Conservation (phyloP, 2,888 invertebrate species). For the Falcaria lacertinaria region DNA sequence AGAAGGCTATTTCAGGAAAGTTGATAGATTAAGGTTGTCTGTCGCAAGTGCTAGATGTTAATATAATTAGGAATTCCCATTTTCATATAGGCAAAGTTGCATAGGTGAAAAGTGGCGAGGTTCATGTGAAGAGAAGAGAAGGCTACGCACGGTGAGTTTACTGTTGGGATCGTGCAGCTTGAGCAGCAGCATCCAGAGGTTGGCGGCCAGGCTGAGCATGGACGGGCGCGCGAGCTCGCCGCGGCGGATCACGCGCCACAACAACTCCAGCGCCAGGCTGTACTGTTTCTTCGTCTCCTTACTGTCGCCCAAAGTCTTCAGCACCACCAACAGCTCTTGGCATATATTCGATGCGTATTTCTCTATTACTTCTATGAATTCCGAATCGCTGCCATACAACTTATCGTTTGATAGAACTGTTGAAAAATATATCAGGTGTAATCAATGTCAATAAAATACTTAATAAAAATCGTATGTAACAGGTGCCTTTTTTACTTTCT, state of each 20-base stretch:
- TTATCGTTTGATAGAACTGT: slow-evolving; percentile 95
- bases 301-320: slow-evolving; percentile 84
- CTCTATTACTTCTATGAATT: slow-evolving; percentile 90
- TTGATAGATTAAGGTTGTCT: no score
- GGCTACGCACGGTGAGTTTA: slow-evolving; percentile 54
- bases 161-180: slow-evolving; percentile 72
- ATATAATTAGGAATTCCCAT: no score
- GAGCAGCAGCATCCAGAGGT: slow-evolving; percentile 90
- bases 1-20: no score
- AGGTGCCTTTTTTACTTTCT: no score
- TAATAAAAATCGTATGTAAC: no score
- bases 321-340: slow-evolving; percentile 85
- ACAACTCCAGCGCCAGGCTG: slow-evolving; percentile 85
- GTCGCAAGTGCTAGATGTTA: no score
- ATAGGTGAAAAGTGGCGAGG: no score
- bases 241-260: slow-evolving; percentile 82
- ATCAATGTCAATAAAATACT: no score
- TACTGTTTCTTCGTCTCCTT: slow-evolving; percentile 85
- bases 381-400: slow-evolving; percentile 92
- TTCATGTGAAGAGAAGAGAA: neutral
- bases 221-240: slow-evolving; percentile 81
- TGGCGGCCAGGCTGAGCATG: slow-evolving; percentile 84
- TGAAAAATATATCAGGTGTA: slow-evolving; percentile 25
- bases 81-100: no score
- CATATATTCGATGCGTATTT: slow-evolving; percentile 87